Conservation (phyloP, 2,113 vertebrate species). For the Pituophis catenifer region DNA sequence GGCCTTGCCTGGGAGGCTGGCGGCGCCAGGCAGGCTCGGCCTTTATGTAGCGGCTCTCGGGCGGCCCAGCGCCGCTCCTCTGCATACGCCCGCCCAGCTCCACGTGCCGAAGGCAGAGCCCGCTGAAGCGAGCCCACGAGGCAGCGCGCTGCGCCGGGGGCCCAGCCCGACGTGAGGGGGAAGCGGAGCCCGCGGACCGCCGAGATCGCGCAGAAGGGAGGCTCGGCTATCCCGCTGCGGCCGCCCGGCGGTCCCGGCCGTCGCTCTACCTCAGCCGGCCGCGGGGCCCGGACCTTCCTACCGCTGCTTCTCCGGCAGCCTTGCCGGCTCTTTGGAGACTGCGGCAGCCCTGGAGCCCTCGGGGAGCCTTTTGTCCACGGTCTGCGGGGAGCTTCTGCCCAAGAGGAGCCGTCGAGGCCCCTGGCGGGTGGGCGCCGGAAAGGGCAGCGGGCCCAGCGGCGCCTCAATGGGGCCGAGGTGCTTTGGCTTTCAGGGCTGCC, state of each 20-base stretch:
- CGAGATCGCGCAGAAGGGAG: background rate
- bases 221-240: background rate
- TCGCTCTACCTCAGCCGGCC: background rate
- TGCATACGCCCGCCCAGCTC: background rate
- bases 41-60: background rate
- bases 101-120: background rate
- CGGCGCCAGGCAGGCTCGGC: background rate
- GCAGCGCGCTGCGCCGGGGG: background rate
- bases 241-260: background rate
- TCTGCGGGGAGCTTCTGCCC: background rate
- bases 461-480: too few relatives aligned
- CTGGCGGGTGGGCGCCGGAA: background rate
- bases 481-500: background rate
- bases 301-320: background rate
- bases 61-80: background rate
- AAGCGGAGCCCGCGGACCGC: background rate
- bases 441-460: background rate
- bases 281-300: background rate
- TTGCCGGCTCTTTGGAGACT: background rate
- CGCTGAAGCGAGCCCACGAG: background rate
- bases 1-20: background rate
- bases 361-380: too few relatives aligned
- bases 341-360: background rate
- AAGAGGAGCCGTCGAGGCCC: background rate
- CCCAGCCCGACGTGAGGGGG: background rate